Evolutionary conservation across 2,797 vertebrate species (phyloP).

Genomic region (Limnodromus scolopaceus): DNA sequence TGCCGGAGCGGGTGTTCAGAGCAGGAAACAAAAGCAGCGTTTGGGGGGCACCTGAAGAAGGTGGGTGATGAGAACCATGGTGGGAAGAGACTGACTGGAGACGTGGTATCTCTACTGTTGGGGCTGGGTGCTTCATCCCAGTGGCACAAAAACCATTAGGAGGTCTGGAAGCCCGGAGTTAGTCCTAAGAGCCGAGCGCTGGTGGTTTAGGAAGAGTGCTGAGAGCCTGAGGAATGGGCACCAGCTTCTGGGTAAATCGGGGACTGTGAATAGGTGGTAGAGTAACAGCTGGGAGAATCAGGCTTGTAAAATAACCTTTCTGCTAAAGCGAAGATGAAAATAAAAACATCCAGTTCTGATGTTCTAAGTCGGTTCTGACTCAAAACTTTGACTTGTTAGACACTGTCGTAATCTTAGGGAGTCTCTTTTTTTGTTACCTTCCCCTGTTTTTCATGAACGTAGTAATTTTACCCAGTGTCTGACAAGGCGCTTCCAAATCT

Average conservation of each 20-base stretch:
- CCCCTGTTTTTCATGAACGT: background rate
- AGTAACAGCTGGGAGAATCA: background rate
- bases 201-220: background rate
- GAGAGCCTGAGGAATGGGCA: background rate
- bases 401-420: background rate
- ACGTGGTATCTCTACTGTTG: rapidly evolving
- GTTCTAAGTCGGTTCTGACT: background rate
- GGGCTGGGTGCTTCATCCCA: background rate
- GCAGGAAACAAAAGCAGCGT: background rate
- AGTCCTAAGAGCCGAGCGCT: rapidly evolving
- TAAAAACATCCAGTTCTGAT: background rate
- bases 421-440: background rate
- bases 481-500: background rate
- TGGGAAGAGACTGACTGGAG: background rate
- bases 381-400: background rate
- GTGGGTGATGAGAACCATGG: background rate
- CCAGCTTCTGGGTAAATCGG: background rate
- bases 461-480: background rate
- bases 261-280: background rate
- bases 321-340: background rate
- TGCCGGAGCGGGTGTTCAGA: background rate
- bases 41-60: background rate
- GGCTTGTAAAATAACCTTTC: background rate
- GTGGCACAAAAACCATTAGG: background rate
- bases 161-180: background rate